A percentile compares a stretch with the other conserved stretches of the same genome.
Conservation (phyloP, 2,888 invertebrate species). For the Halocaridina rubra region DNA sequence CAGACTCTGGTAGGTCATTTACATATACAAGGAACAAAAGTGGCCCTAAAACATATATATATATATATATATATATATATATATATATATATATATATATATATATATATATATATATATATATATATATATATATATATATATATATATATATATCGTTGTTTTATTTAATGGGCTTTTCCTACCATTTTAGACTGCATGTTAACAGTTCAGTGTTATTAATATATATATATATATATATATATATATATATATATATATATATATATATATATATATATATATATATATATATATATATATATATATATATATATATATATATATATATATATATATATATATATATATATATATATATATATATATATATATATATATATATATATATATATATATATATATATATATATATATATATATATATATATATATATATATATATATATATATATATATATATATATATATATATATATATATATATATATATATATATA, state of each 20-base stretch:
- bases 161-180: too few relatives aligned
- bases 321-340: conserved; percentile 40
- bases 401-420: conserved; percentile 23
- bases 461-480: conserved; percentile 27
- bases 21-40: too few relatives aligned
- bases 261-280: conserved; percentile 33
- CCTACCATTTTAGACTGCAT: too few relatives aligned
- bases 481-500: conserved; percentile 12
- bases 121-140: too few relatives aligned
- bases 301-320: conserved; percentile 43
- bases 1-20: too few relatives aligned
- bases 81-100: too few relatives aligned
- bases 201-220: too few relatives aligned
- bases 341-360: conserved; percentile 37
- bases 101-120: too few relatives aligned
- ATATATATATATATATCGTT: too few relatives aligned
- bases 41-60: too few relatives aligned
- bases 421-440: not conserved
- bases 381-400: conserved; percentile 19
- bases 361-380: conserved; percentile 35
- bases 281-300: conserved; percentile 40
- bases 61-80: too few relatives aligned
- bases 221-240: conserved; percentile 12
- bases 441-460: conserved; percentile 28
- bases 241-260: conserved; percentile 32